A percentile compares a stretch with the other conserved stretches of the same genome.
These are phyloP conservation scores for Acomys russatus DNA, from an alignment of 2,797 vertebrate species.

Conservation along the genomic window DNA sequence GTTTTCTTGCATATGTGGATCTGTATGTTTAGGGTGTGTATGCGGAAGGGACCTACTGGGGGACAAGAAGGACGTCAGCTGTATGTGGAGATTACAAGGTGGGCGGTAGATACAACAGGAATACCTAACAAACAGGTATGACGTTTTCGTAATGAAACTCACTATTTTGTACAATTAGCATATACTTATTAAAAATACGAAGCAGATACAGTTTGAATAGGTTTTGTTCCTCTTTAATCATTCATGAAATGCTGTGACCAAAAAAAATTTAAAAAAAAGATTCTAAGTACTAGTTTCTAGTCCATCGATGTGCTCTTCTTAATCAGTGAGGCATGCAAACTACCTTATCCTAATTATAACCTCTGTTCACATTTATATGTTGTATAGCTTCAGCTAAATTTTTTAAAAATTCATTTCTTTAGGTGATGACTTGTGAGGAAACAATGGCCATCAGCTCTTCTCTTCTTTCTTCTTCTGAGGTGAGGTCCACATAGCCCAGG, in stretches of 20 bases:
- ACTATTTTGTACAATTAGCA: neutral
- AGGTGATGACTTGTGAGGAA: neutral
- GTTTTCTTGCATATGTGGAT: neutral
- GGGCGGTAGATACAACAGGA: neutral
- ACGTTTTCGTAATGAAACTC: neutral
- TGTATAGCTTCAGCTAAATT: slow-evolving; percentile 32
- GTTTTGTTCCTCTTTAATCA: slow-evolving; percentile 53
- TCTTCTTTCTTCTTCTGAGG: neutral
- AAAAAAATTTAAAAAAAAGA: slow-evolving; percentile 46
- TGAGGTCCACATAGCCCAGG: neutral
- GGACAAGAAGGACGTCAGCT: too few species aligned
- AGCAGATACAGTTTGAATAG: slow-evolving; percentile 17
- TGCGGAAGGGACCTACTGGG: too few species aligned
- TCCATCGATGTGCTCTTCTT: neutral
- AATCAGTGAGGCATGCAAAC: slow-evolving; percentile 17
- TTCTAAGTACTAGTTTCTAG: slow-evolving; percentile 41
- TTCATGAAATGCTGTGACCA: slow-evolving; percentile 40
- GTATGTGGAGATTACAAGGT: neutral
- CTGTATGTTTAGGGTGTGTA: neutral
- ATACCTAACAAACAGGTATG: neutral
- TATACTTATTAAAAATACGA: neutral
- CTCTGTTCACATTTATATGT: slow-evolving; percentile 39
- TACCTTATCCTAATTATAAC: slow-evolving; percentile 43
- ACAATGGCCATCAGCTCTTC: neutral
- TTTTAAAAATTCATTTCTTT: slow-evolving; percentile 1